Evolutionary conservation across 2,797 vertebrate genomes (phyloP).

Genomic region (Dendrocincla fuliginosa): DNA sequence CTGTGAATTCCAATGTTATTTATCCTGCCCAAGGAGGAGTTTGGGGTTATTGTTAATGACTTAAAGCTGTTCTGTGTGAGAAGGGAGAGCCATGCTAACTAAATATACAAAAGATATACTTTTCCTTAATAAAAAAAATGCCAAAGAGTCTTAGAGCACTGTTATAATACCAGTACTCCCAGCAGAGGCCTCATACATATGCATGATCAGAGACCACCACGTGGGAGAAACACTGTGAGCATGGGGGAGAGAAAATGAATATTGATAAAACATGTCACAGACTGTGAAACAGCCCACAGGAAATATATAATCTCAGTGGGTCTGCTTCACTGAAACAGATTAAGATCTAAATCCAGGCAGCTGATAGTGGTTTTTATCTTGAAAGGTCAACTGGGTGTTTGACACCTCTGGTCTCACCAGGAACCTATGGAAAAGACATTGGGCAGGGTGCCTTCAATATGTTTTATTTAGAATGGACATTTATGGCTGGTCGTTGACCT

Average conservation of each 20-base stretch:
- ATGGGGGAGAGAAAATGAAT: neutral
- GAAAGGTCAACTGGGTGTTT: slow-evolving; percentile 73
- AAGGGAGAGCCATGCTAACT: neutral
- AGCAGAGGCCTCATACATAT: slow-evolving; percentile 2
- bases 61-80: slow-evolving; percentile 43
- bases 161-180: neutral
- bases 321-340: slow-evolving; percentile 57
- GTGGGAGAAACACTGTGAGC: neutral
- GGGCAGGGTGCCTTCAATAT: slow-evolving; percentile 66
- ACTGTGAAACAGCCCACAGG: slow-evolving; percentile 41
- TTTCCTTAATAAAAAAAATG: slow-evolving; percentile 35
- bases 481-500: slow-evolving; percentile 76
- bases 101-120: neutral
- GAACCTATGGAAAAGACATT: slow-evolving; percentile 62
- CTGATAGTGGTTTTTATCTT: slow-evolving; percentile 63
- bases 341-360: slow-evolving; percentile 64
- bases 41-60: slow-evolving; percentile 6
- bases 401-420: slow-evolving; percentile 57
- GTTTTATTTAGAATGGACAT: slow-evolving; percentile 76
- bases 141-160: neutral
- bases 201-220: neutral
- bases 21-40: neutral
- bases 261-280: slow-evolving; percentile 3
- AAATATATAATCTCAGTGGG: slow-evolving; percentile 28
- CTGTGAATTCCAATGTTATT: neutral